Percentiles rank a stretch among this genome's conserved stretches.
phyloP scores from a whole-genome alignment of 2,888 invertebrate species.

The Chouioia cunea region DNA sequence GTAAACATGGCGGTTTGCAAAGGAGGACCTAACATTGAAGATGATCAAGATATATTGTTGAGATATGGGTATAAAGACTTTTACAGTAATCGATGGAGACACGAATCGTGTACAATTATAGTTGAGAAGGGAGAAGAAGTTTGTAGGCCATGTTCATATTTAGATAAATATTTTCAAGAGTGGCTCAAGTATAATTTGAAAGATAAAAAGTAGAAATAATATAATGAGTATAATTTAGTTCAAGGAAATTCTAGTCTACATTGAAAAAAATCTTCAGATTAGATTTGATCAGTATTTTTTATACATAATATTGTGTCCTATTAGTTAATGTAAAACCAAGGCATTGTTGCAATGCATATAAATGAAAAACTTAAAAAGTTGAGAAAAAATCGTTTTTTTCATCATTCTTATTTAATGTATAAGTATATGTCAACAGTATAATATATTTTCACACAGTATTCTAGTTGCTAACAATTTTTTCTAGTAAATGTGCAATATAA shows the following conservation, averaged over 20 bases:
- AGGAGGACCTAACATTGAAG: constrained; percentile 46
- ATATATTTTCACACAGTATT: background rate
- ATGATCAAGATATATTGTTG: constrained; percentile 44
- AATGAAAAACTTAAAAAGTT: background rate
- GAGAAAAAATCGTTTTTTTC: background rate
- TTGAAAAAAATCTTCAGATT: constrained; percentile 32
- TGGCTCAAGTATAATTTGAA: constrained; percentile 46
- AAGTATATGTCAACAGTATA: no score
- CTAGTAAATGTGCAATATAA: constrained; percentile 8
- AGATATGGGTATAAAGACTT: constrained; percentile 46
- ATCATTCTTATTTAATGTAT: background rate
- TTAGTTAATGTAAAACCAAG: background rate
- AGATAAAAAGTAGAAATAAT: constrained; percentile 38
- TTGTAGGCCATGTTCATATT: constrained; percentile 45
- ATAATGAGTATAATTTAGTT: constrained; percentile 27
- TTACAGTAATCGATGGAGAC: constrained; percentile 47
- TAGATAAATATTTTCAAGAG: constrained; percentile 48
- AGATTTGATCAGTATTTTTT: constrained; percentile 42
- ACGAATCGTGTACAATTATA: constrained; percentile 49
- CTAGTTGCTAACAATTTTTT: constrained; percentile 29
- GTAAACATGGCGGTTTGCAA: constrained; percentile 46
- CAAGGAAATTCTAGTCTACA: constrained; percentile 22
- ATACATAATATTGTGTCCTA: constrained; percentile 31
- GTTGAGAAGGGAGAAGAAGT: constrained; percentile 45
- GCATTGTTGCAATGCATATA: no score